These are phyloP conservation scores for Eulemur albifrons DNA, from an alignment of 2,797 vertebrate species.

Conservation along the genomic window DNA sequence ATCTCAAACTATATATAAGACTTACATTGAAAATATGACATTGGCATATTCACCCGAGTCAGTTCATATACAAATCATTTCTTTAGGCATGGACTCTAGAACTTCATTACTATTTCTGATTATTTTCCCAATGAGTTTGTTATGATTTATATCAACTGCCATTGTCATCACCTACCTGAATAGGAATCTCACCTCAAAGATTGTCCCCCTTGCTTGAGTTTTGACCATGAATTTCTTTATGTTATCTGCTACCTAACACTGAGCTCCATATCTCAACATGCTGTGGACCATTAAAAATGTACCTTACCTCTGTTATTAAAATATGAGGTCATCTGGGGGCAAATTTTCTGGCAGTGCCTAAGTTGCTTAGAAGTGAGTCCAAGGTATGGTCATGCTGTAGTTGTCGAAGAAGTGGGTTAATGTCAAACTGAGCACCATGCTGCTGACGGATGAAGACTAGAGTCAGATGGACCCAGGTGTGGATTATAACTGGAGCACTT, in stretches of 20 bases:
- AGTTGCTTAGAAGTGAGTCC: neutral
- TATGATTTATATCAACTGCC: neutral
- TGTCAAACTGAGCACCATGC: neutral
- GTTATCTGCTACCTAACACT: neutral
- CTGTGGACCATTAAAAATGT: neutral
- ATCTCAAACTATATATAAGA: conserved; percentile 20
- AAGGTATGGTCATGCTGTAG: neutral
- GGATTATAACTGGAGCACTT: neutral
- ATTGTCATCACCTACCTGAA: neutral
- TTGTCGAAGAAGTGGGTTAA: neutral
- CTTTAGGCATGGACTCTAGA: neutral
- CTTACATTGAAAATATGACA: neutral
- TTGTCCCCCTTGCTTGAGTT: neutral
- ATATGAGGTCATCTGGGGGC: neutral
- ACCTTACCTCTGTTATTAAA: neutral
- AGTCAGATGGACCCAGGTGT: neutral
- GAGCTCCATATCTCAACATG: neutral
- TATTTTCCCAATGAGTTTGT: neutral
- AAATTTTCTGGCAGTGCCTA: neutral
- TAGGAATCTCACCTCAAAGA: neutral
- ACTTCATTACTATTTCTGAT: neutral
- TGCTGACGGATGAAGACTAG: neutral
- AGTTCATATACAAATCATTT: neutral
- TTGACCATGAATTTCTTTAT: neutral
- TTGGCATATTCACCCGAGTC: neutral